Base-by-base conservation (phyloP, 1,140 invertebrate species). In the Drosophila sturtevanti region DNA sequence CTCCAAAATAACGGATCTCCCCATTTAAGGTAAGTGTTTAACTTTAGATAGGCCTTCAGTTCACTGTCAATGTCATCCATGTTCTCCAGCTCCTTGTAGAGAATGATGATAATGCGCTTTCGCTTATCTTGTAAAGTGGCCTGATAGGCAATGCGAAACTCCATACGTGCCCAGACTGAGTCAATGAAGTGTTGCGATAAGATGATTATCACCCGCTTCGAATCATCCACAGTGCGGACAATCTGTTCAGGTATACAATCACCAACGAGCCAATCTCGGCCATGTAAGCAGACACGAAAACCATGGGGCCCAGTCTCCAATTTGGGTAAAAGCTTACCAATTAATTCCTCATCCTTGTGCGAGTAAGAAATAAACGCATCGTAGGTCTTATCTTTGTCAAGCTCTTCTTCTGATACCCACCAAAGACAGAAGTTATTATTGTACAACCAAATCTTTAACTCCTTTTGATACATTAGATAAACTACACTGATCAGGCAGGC, bases 351-450 rank as follows among this genome's bases (percentile, higher is more conserved):
- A 86, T 98, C 97, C 77, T 94, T 94, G 80, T 97, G 95, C 0
- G 97, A 96, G 89, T 96, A 98, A 63, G 96, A 97, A 14, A 98
- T 94, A 90, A 98, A 98, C 0, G 96, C 97, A 84, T 98, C 97
- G 89, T 95, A 97, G 9, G 93, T 82, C 85, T 97, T 97, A 63
- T 97, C 94, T 67, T 95, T 94, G 76, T 97, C 96, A 1, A 96
- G 76, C 77, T 96, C 95, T 54, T 95, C 93, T 77, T 96, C 95
- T 0, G 94, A 94, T 1, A 96, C 94, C 52, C 94, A 94, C 92
- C 94, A 95, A n/a, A 96, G 89, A 63, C 94, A 95, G n/a, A 94
- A 81, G 38, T 94, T 93, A 73, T 95, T 93, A 11, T 95, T 94
- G 78, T 95, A 96, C 2, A 97, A 89, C 94, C 95, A 96, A 4